Percentiles rank a stretch among this genome's conserved stretches.
These are phyloP conservation scores for Ataeniobius toweri DNA, from an alignment of 2,797 vertebrate species.

Conservation along the genomic window DNA sequence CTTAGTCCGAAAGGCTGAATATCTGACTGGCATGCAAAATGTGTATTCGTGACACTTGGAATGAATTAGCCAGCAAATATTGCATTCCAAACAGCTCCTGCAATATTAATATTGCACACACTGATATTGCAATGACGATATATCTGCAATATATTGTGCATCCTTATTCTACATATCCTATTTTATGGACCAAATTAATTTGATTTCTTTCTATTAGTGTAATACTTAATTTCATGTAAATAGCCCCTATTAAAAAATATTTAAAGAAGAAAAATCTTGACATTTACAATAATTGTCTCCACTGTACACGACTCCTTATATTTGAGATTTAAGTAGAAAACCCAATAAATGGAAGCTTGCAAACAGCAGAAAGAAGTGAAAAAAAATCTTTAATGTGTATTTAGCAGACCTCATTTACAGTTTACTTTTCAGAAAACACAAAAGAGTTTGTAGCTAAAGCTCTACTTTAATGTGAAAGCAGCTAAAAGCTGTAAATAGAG, in stretches of 20 bases:
- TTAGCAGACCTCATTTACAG: constrained; percentile 47
- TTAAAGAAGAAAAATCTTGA: neutral
- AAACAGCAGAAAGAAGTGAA: constrained; percentile 20
- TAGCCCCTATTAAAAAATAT: neutral
- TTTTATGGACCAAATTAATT: neutral
- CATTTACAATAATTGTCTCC: neutral
- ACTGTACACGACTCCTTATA: neutral
- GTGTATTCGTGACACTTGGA: too few relatives aligned
- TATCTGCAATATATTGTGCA: neutral
- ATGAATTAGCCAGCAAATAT: too few relatives aligned
- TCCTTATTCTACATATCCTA: neutral
- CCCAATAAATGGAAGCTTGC: neutral
- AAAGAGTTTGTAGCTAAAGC: constrained; percentile 27
- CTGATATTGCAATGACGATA: too few relatives aligned
- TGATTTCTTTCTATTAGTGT: neutral
- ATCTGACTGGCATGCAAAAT: too few relatives aligned
- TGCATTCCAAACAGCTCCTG: neutral
- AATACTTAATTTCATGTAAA: neutral
- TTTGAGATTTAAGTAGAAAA: constrained; percentile 5
- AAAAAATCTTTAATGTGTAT: constrained; percentile 60
- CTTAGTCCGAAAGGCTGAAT: too few relatives aligned
- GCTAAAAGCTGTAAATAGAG: constrained; percentile 13
- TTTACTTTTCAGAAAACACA: constrained; percentile 26
- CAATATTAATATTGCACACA: neutral
- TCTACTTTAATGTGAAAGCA: constrained; percentile 10